Evolutionary conservation across 2,797 vertebrate genomes (phyloP), one percentile per base, ranked within the genome.

Genomic region (Rhabdomys pumilio): DNA sequence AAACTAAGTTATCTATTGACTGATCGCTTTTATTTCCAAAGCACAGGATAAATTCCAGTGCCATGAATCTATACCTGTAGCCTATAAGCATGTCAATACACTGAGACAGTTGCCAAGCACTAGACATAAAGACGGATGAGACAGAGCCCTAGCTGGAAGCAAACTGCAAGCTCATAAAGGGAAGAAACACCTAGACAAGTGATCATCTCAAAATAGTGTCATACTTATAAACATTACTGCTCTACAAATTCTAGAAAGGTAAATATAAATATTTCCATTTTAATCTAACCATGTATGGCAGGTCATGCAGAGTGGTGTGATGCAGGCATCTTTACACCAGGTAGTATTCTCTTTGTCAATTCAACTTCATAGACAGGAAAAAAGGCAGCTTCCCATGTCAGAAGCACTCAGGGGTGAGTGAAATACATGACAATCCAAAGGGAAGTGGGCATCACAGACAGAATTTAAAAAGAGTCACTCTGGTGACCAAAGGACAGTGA

Each of bases 401-500:
- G 87, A 98, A 97, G 75, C 73, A 22, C 65, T 65, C 86, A 34
- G 57, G 20, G 44, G 77, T 4, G 34, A 91, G 84, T 50, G 83
- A 98, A 93, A 81, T 57, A 89, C 84, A 87, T 3, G 91, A 59
- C 72, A 81, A 98, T 29, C 63, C 76, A 90, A 98, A 98, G 53
- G 89, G 96, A 93, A 97, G 97, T 24, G 97, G 98, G 98, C 97
- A 96, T 86, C 97, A 98, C 97, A 97, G 97, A 98, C 97, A 96
- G 97, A 91, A 97, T 94, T 91, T 98, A 97, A 91, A 92, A 14
- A 89, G 81, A 98, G 92, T 97, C 94, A 94, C 95, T 96, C 91
- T 96, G 89, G 96, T 89, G 96, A 96, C 73, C 59, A 38, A 86
- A 96, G 89, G 95, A 89, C 94, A 97, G 93, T 92, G 34, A 85